Percentiles rank a stretch among this genome's conserved stretches.
Conservation (phyloP, 2,888 invertebrate species). For the Brenthis hecate region DNA sequence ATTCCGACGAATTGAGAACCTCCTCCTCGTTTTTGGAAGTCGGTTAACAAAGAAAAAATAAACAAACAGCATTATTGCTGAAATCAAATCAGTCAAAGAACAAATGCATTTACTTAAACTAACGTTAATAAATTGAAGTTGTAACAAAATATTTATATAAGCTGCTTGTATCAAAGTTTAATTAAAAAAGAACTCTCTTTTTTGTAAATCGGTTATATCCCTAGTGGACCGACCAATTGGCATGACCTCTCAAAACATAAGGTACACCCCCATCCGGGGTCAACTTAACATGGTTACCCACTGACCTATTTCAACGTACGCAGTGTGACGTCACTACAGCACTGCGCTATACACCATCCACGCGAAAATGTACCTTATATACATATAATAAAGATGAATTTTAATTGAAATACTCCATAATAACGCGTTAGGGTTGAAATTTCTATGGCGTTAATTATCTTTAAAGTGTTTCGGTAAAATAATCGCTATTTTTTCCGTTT, state of each 20-base stretch:
- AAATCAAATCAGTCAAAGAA: no score
- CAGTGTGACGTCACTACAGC: constrained; percentile 55
- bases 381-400: constrained; percentile 40
- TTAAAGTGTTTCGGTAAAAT: not conserved
- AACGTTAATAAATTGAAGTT: no score
- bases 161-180: no score
- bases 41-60: no score
- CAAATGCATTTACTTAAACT: no score
- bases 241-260: constrained; percentile 17
- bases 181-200: no score
- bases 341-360: constrained; percentile 47
- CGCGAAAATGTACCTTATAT: constrained; percentile 37
- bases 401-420: constrained; percentile 18
- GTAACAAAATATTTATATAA: no score
- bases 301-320: constrained; percentile 52
- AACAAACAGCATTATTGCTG: no score
- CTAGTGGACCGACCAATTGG: constrained; percentile 15
- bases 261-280: constrained; percentile 24
- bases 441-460: constrained; percentile 15
- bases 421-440: constrained; percentile 25
- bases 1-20: no score
- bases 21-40: no score
- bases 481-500: not conserved
- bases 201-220: no score
- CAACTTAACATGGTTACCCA: constrained; percentile 43